Conservation (phyloP, 2,888 invertebrate species). For the Nymphalis c-album region DNA sequence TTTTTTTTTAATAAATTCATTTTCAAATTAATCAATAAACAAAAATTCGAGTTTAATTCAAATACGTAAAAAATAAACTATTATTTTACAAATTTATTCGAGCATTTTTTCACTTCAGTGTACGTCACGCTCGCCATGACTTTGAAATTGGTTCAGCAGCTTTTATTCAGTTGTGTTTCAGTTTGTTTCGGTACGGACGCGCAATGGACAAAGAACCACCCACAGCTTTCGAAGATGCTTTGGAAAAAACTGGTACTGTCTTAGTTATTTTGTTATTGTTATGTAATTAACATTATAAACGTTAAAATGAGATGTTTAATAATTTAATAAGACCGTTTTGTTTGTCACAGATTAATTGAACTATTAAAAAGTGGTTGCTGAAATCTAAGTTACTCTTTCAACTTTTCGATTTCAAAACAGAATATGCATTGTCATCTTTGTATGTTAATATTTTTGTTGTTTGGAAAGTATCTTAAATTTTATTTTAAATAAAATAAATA, state of each 20-base stretch:
- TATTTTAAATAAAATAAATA: too few species aligned
- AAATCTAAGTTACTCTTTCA: too few species aligned
- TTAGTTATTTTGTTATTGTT: background rate
- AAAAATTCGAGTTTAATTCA: background rate
- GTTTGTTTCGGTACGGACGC: slow-evolving; percentile 19
- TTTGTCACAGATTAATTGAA: too few species aligned
- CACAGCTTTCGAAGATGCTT: slow-evolving; percentile 63
- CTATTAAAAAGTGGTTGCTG: too few species aligned
- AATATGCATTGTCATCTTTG: too few species aligned
- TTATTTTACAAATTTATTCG: background rate
- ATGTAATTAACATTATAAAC: background rate
- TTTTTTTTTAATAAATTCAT: background rate
- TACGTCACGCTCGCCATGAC: slow-evolving; percentile 49
- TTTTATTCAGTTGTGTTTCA: slow-evolving; percentile 56
- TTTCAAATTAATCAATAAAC: background rate
- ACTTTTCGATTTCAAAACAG: too few species aligned
- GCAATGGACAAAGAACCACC: slow-evolving; percentile 40
- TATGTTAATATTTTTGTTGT: too few species aligned
- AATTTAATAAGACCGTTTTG: too few species aligned
- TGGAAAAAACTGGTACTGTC: slow-evolving; percentile 61
- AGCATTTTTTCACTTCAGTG: slow-evolving; percentile 43
- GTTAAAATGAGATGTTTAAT: too few species aligned
- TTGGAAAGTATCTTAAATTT: too few species aligned
- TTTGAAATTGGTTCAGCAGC: slow-evolving; percentile 57
- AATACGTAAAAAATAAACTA: background rate